Evolutionary conservation across 2,113 vertebrate species (phyloP).

Genomic region (Sigmodon hispidus): DNA sequence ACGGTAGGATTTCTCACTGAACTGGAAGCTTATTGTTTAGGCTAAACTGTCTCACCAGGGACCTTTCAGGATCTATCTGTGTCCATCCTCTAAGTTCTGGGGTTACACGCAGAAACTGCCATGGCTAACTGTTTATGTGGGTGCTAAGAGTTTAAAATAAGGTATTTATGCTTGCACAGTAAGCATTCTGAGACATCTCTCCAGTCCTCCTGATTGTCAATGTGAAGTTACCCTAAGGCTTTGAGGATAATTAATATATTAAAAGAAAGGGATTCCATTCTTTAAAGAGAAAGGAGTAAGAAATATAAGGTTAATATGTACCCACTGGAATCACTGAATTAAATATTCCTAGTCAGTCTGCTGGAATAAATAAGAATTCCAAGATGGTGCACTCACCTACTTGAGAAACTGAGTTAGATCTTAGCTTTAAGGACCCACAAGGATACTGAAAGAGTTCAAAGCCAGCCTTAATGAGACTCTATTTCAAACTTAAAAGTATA

Average conservation of each 20-base stretch:
- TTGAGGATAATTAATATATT: background rate
- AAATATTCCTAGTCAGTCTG: background rate
- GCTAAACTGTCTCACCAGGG: background rate
- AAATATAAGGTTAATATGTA: background rate
- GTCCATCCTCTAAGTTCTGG: background rate
- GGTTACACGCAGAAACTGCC: background rate
- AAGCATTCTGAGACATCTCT: background rate
- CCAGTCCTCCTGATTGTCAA: background rate
- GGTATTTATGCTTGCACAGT: background rate
- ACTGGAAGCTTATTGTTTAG: background rate
- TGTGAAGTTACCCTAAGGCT: background rate
- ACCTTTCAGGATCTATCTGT: background rate
- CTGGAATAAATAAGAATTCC: background rate
- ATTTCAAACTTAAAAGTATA: background rate
- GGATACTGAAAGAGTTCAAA: background rate
- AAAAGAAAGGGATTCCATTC: background rate
- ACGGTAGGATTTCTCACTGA: background rate
- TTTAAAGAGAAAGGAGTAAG: constrained; percentile 22
- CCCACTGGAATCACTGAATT: background rate
- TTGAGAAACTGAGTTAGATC: background rate
- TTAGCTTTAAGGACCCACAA: too few relatives aligned
- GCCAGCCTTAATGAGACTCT: background rate
- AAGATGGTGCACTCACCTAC: background rate
- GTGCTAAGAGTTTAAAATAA: background rate
- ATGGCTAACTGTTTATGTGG: background rate